Evolutionary conservation across 2,888 invertebrate species (phyloP).

Genomic region (Drosophila flavopinicola): DNA sequence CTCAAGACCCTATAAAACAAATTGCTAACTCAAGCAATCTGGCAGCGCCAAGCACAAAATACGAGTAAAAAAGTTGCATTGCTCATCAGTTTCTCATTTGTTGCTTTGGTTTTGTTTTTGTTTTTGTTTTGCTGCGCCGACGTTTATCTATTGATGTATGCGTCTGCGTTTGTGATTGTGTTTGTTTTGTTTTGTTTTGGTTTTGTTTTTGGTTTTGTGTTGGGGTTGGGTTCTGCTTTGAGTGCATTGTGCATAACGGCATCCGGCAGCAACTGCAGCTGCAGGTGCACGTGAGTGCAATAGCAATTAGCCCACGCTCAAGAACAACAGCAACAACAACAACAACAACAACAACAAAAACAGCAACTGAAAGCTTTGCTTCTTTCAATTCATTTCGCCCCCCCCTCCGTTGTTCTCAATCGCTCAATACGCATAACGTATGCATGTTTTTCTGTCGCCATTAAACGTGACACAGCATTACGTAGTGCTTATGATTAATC

Average conservation of each 20-base stretch:
- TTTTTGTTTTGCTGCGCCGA: too few relatives aligned
- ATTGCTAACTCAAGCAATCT: too few relatives aligned
- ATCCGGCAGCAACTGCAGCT: slow-evolving; percentile 5
- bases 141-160: neutral
- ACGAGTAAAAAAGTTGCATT: too few relatives aligned
- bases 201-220: slow-evolving; percentile 2
- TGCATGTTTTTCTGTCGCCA: neutral
- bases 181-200: slow-evolving; percentile 5
- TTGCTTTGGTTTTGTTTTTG: too few relatives aligned
- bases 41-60: too few relatives aligned
- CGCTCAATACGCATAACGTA: neutral
- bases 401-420: neutral
- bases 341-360: too few relatives aligned
- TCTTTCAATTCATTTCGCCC: neutral
- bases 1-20: too few relatives aligned
- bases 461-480: slow-evolving; percentile 40
- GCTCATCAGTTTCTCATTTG: too few relatives aligned
- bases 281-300: slow-evolving; percentile 32
- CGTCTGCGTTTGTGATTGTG: neutral
- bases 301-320: slow-evolving; percentile 4
- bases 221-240: slow-evolving; percentile 7
- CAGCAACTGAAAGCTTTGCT: slow-evolving; percentile 10
- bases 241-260: slow-evolving; percentile 32
- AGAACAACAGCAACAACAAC: neutral
- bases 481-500: slow-evolving; percentile 12